Percentiles rank a stretch among this genome's conserved stretches.
These are phyloP conservation scores for Antechinus stuartii DNA, from an alignment of 2,113 vertebrate genomes.

Conservation along the genomic window DNA sequence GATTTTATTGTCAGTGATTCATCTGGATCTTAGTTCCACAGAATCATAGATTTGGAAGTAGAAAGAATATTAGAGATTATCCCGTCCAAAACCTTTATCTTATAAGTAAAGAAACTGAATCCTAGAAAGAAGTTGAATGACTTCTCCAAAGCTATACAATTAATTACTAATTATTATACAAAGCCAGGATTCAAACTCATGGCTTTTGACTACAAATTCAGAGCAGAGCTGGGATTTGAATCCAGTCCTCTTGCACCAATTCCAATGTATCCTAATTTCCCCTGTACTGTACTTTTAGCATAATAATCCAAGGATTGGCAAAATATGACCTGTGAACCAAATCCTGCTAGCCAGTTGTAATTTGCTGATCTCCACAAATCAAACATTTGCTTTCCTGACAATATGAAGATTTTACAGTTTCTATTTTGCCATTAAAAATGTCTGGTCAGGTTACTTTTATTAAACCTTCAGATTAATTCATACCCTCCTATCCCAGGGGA, in stretches of 20 bases:
- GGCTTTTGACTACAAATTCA: background rate
- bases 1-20: background rate
- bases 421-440: background rate
- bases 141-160: background rate
- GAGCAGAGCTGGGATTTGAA: background rate
- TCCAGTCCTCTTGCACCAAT: background rate
- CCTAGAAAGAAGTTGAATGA: background rate
- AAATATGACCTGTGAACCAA: background rate
- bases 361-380: background rate
- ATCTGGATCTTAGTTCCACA: background rate
- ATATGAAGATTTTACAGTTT: background rate
- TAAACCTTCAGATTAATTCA: background rate
- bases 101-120: background rate
- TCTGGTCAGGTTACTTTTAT: background rate
- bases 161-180: background rate
- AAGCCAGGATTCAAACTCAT: background rate
- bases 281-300: background rate
- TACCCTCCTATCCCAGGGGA: background rate
- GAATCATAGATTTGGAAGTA: background rate
- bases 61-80: background rate
- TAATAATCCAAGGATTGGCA: background rate
- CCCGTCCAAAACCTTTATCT: background rate
- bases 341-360: background rate
- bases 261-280: background rate
- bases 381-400: background rate